Percentiles rank a stretch among this genome's conserved stretches.
phyloP scores from a whole-genome alignment of 2,888 invertebrate genomes.

The Cephus spinipes region DNA sequence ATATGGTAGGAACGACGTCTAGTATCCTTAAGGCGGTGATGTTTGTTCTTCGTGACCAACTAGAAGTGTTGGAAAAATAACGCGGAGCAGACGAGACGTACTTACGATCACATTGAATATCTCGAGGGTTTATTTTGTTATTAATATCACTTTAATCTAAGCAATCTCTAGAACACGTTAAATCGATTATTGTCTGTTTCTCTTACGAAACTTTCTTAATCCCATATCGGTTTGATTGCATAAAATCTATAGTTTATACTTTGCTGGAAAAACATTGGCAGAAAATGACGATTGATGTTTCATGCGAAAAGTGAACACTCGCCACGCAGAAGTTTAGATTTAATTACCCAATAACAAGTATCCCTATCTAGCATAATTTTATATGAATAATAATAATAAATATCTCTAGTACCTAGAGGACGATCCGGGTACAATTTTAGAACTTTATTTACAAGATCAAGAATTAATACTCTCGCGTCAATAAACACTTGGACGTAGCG shows the following conservation, averaged over 20 bases:
- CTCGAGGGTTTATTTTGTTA: background rate
- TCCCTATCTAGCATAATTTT: no score
- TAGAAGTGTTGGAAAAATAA: constrained; percentile 41
- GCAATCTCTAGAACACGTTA: background rate
- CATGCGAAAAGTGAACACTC: background rate
- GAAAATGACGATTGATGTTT: background rate
- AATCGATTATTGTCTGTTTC: background rate
- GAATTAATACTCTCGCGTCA: background rate
- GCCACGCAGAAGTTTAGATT: background rate
- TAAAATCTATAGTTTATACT: background rate
- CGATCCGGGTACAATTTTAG: no score
- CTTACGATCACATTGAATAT: constrained; percentile 25
- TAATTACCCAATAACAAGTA: background rate
- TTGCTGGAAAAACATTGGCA: background rate
- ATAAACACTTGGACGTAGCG: background rate
- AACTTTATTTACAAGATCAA: background rate
- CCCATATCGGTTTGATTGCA: background rate
- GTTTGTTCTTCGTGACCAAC: constrained; percentile 31
- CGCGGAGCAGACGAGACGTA: constrained; percentile 24
- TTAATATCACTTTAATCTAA: background rate
- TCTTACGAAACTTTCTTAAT: background rate
- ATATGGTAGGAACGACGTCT: constrained; percentile 16
- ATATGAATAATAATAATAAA: no score
- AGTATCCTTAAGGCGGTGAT: constrained; percentile 31
- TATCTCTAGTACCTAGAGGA: no score